phyloP scores from a whole-genome alignment of 2,888 invertebrate genomes.

The Physocephala rufipes region DNA sequence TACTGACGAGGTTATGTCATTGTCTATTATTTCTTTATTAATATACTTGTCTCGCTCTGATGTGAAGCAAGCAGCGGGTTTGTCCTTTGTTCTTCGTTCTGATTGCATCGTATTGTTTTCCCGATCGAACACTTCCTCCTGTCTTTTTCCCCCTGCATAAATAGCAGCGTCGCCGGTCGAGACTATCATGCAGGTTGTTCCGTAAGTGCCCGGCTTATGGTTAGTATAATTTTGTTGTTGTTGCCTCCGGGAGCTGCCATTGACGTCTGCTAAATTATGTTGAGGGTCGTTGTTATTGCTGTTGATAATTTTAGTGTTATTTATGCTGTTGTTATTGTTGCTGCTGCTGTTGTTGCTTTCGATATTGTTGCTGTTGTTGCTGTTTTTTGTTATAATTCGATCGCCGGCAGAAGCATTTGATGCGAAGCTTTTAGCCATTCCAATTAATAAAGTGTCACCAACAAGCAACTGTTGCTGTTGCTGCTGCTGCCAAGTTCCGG shows the following conservation, averaged over 20 bases:
- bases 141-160: background rate
- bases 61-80: background rate
- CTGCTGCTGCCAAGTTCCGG: slow-evolving; percentile 12
- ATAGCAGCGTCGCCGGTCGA: slow-evolving; percentile 47
- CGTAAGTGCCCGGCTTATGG: slow-evolving; percentile 39
- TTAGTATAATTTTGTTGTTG: slow-evolving; percentile 18
- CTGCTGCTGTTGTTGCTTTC: background rate
- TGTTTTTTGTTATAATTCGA: slow-evolving; percentile 3
- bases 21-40: slow-evolving; percentile 40
- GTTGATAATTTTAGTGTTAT: background rate
- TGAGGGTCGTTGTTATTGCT: slow-evolving; percentile 41
- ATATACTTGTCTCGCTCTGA: background rate
- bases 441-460: slow-evolving; percentile 9
- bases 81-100: slow-evolving; percentile 1
- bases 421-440: too few species aligned
- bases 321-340: background rate
- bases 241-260: slow-evolving; percentile 4
- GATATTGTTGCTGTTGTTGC: background rate
- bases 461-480: slow-evolving; percentile 15
- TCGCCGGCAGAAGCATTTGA: too few species aligned
- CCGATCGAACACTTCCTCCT: background rate
- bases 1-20: background rate
- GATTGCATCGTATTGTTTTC: slow-evolving; percentile 14
- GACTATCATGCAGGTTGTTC: slow-evolving; percentile 57
- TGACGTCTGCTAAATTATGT: slow-evolving; percentile 48